These are phyloP conservation scores for Lasioglossum pauxillum DNA, from an alignment of 2,888 invertebrate genomes.

Conservation along the genomic window DNA sequence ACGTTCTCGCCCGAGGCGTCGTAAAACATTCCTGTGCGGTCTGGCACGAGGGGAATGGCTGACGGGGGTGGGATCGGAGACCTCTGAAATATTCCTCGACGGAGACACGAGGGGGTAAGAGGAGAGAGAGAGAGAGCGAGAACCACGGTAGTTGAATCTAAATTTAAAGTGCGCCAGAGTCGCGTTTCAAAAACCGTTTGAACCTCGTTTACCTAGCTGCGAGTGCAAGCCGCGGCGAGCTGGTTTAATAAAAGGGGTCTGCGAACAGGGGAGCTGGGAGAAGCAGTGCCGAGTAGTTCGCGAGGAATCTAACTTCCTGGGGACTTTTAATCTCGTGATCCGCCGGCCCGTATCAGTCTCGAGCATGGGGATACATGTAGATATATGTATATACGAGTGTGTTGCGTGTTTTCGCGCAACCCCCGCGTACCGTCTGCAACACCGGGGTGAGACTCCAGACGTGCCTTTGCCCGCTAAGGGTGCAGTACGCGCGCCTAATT, in stretches of 20 bases:
- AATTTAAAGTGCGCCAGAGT: constrained; percentile 43
- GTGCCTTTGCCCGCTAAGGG: constrained; percentile 9
- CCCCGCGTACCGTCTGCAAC: background rate
- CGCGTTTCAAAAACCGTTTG: constrained; percentile 55
- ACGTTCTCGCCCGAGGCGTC: background rate
- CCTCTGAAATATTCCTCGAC: constrained; percentile 26
- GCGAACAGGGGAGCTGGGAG: background rate
- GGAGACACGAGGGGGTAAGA: background rate
- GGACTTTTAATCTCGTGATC: constrained; percentile 55
- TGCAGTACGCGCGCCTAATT: constrained; percentile 27
- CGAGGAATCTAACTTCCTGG: constrained; percentile 42
- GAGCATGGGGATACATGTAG: background rate
- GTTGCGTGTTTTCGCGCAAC: constrained; percentile 41
- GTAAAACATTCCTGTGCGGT: constrained; percentile 5
- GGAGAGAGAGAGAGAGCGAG: background rate
- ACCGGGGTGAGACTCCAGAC: background rate
- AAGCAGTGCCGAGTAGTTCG: constrained; percentile 6
- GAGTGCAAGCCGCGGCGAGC: constrained; percentile 17
- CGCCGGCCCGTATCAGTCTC: constrained; percentile 51
- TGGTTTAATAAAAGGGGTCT: constrained; percentile 49
- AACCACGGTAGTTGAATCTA: constrained; percentile 36
- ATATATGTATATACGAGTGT: background rate
- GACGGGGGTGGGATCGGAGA: background rate
- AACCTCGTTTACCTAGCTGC: constrained; percentile 44
- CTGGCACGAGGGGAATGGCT: background rate